phyloP scores from a whole-genome alignment of 2,113 vertebrate species.

The Patagioenas fasciata region DNA sequence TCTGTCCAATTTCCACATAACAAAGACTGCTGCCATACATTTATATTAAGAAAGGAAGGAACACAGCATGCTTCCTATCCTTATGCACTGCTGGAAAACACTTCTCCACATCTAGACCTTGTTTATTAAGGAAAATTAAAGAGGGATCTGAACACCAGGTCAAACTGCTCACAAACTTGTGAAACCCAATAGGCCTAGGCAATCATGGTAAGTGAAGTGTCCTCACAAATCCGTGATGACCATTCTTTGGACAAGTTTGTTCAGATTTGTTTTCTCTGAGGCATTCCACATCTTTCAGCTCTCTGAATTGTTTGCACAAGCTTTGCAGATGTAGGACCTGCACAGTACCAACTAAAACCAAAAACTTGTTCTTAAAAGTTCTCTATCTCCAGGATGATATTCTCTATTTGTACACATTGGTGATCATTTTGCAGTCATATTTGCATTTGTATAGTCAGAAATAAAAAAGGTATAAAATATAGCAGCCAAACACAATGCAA shows the following conservation, averaged over 20 bases:
- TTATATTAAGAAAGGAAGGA: not conserved
- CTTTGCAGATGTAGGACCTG: not conserved
- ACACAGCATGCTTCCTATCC: not conserved
- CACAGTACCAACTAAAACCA: not conserved
- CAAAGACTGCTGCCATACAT: accelerated
- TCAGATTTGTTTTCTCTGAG: not conserved
- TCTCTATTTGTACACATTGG: accelerated
- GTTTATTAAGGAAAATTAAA: not conserved
- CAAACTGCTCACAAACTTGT: not conserved
- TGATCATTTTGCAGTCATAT: not conserved
- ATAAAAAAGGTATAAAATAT: not conserved
- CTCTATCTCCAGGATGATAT: not conserved
- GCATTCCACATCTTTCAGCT: not conserved
- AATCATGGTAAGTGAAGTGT: not conserved
- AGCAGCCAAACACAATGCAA: not conserved
- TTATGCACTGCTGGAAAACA: accelerated
- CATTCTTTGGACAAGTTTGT: not conserved
- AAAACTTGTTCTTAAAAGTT: not conserved
- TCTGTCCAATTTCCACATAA: not conserved
- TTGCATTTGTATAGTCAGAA: not conserved
- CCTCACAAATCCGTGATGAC: not conserved
- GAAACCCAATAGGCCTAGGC: not conserved
- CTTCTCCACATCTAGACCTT: not conserved
- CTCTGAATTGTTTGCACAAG: not conserved
- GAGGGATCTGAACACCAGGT: not conserved